phyloP scores from a whole-genome alignment of 2,797 vertebrate species.

The Anguilla marmorata region DNA sequence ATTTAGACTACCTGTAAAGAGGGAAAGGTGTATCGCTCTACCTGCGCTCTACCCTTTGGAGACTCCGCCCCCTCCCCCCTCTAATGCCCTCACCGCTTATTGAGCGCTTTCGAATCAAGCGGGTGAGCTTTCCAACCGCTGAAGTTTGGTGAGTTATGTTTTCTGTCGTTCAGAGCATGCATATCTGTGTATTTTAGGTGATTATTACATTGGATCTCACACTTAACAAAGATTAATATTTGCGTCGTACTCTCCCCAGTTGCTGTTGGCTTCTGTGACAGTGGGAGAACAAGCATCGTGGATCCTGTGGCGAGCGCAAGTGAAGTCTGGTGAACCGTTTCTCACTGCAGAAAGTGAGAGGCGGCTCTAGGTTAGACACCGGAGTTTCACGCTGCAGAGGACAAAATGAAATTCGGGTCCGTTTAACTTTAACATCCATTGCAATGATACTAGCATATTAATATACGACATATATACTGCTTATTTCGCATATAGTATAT shows the following conservation, averaged over 20 bases:
- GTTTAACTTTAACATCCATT: background rate
- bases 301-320: background rate
- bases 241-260: background rate
- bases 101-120: background rate
- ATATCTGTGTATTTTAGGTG: background rate
- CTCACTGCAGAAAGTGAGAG: slow-evolving; percentile 1
- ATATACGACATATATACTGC: background rate
- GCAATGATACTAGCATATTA: background rate
- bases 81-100: slow-evolving; percentile 15
- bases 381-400: slow-evolving; percentile 12
- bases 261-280: background rate
- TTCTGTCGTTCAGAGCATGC: background rate
- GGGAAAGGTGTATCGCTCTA: background rate
- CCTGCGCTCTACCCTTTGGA: background rate
- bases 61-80: slow-evolving; percentile 11
- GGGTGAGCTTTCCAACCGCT: slow-evolving; percentile 6
- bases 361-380: background rate
- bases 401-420: slow-evolving; percentile 7
- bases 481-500: background rate
- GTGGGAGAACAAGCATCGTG: background rate
- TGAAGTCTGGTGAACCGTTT: background rate
- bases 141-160: slow-evolving; percentile 10
- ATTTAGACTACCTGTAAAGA: background rate
- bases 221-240: background rate
- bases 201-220: background rate